Conservation (phyloP, 2,797 vertebrate species). For the Hylomyscus alleni region DNA sequence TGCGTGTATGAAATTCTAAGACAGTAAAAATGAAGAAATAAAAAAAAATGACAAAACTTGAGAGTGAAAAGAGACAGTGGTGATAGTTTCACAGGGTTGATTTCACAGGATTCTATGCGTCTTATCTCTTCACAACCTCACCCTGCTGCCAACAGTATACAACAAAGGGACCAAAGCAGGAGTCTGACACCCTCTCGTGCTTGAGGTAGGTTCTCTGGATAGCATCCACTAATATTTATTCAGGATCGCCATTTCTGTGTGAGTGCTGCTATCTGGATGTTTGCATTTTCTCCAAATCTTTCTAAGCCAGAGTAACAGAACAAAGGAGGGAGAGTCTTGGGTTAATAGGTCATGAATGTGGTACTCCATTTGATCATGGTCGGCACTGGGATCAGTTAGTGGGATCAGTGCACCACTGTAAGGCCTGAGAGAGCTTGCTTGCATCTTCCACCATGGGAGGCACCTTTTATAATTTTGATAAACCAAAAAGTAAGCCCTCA, state of each 20-base stretch:
- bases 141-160: background rate
- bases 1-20: background rate
- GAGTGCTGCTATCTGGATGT: background rate
- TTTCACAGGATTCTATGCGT: background rate
- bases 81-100: background rate
- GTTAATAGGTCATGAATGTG: background rate
- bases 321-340: background rate
- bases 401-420: background rate
- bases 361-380: background rate
- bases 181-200: background rate
- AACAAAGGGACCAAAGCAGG: background rate
- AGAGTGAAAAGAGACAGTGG: background rate
- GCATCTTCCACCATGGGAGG: background rate
- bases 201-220: slow-evolving; percentile 46
- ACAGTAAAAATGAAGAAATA: background rate
- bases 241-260: slow-evolving; percentile 40
- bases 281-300: background rate
- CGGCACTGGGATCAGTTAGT: background rate
- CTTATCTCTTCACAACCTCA: background rate
- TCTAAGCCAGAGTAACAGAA: background rate
- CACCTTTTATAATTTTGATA: background rate
- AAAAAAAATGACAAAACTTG: background rate
- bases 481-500: background rate
- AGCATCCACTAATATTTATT: slow-evolving; percentile 50
- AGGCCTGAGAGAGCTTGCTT: background rate